Evolutionary conservation across 2,888 invertebrate species (phyloP).

Genomic region (Calameuta pallipes): DNA sequence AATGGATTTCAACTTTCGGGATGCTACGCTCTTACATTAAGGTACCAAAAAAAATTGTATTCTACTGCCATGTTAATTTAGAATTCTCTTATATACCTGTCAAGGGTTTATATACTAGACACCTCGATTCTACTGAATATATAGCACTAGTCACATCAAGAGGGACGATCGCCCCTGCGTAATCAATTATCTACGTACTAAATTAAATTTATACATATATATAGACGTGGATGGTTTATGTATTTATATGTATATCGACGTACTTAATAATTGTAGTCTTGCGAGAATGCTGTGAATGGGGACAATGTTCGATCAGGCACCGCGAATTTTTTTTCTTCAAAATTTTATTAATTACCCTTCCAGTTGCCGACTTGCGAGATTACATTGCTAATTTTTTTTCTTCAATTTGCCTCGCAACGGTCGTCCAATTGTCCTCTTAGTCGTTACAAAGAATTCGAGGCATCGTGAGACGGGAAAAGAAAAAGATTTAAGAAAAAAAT

Average conservation of each 20-base stretch:
- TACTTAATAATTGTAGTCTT: conserved; percentile 14
- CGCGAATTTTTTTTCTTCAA: neutral
- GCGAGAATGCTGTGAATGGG: conserved; percentile 10
- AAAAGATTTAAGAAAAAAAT: neutral
- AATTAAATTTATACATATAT: conserved; percentile 33
- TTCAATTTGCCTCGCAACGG: neutral
- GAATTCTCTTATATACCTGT: conserved; percentile 19
- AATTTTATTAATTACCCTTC: neutral
- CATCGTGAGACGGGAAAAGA: neutral
- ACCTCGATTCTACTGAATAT: conserved; percentile 4
- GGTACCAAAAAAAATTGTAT: conserved; percentile 34
- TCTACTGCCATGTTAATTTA: conserved; percentile 55
- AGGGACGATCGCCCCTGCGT: neutral
- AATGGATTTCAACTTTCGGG: neutral
- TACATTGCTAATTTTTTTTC: neutral
- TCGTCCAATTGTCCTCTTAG: neutral
- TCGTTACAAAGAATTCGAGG: neutral
- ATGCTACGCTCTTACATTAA: conserved; percentile 8
- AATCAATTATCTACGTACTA: conserved; percentile 13
- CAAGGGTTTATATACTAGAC: conserved; percentile 10
- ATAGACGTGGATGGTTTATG: conserved; percentile 31
- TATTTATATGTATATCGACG: conserved; percentile 34
- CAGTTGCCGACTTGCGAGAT: neutral
- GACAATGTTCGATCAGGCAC: conserved; percentile 24
- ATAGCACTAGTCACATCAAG: conserved; percentile 1